These are phyloP conservation scores for Gymnopithys bicolor DNA, from an alignment of 2,797 vertebrate species.

Conservation along the genomic window DNA sequence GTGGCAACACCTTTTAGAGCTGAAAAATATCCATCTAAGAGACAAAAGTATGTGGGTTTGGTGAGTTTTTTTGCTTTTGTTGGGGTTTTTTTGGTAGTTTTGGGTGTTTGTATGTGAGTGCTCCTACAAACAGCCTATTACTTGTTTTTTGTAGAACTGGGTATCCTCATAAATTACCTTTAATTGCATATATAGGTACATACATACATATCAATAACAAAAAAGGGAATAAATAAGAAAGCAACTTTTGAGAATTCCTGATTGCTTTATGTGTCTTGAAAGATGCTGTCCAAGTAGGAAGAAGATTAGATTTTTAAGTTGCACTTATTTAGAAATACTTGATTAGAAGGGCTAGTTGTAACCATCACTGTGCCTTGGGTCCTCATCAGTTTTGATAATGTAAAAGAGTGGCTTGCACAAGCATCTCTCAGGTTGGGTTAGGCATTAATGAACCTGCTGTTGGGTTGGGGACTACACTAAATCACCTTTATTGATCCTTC, in stretches of 20 bases:
- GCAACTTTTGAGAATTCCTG: neutral
- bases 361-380: neutral
- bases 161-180: neutral
- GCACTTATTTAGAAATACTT: neutral
- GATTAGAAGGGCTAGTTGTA: neutral
- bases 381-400: neutral
- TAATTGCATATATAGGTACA: neutral
- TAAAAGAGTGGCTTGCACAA: neutral
- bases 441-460: neutral
- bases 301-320: neutral
- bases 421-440: neutral
- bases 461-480: neutral
- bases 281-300: neutral
- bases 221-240: neutral
- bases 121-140: neutral
- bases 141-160: neutral
- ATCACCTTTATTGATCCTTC: neutral
- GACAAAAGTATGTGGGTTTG: neutral
- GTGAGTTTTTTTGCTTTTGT: neutral
- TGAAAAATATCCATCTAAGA: neutral
- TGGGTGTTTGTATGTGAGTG: neutral
- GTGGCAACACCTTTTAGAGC: neutral
- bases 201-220: neutral
- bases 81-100: neutral
- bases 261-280: neutral